Conservation (phyloP, 2,113 vertebrate species). For the Neolamprologus sp. region DNA sequence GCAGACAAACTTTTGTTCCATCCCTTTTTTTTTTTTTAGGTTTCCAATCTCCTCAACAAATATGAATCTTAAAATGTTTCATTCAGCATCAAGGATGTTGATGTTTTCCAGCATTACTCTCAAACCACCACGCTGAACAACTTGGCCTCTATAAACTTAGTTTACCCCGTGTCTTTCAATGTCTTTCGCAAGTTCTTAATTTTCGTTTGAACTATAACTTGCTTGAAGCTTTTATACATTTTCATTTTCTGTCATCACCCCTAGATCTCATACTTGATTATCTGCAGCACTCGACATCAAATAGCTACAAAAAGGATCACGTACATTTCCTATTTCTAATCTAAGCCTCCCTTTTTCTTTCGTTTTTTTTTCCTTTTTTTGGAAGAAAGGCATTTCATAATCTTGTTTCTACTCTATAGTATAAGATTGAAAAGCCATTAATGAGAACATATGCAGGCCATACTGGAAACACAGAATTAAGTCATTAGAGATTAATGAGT, state of each 20-base stretch:
- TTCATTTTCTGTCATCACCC: constrained; percentile 33
- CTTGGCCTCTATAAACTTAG: neutral
- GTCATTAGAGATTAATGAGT: constrained; percentile 64
- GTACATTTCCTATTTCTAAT: constrained; percentile 20
- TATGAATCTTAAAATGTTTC: neutral
- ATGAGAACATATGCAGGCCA: constrained; percentile 48
- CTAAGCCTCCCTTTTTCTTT: neutral
- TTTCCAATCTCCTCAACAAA: neutral
- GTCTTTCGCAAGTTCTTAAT: constrained; percentile 13
- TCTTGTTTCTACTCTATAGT: constrained; percentile 17
- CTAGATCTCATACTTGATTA: constrained; percentile 19
- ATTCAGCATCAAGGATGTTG: neutral
- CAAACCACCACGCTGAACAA: neutral
- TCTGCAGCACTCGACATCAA: constrained; percentile 18
- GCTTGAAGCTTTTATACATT: constrained; percentile 20
- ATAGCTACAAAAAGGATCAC: constrained; percentile 3
- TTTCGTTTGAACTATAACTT: constrained; percentile 9
- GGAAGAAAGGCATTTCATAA: constrained; percentile 14
- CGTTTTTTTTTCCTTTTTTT: neutral
- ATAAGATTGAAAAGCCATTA: constrained; percentile 59
- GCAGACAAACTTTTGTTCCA: neutral
- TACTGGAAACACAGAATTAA: constrained; percentile 50
- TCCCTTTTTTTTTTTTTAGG: neutral
- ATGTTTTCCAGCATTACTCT: neutral
- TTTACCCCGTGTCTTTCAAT: neutral